These are phyloP conservation scores for Chlorops oryzae DNA, from an alignment of 1,140 invertebrate species.

Conservation along the genomic window DNA sequence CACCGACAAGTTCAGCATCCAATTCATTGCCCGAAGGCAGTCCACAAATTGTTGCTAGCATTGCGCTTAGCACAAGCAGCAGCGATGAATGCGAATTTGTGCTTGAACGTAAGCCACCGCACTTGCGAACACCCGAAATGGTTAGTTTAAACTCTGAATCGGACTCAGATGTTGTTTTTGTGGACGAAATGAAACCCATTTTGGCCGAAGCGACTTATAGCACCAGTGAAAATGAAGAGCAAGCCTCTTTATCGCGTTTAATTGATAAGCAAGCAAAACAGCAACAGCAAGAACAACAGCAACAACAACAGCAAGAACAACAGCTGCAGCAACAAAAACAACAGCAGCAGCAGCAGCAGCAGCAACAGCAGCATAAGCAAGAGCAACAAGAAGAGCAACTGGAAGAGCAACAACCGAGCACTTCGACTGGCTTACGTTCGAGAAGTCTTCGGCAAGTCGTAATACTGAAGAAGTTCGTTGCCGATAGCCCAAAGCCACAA, in stretches of 20 bases:
- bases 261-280: too few relatives aligned
- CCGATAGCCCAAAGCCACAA: too few relatives aligned
- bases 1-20: neutral
- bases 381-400: neutral
- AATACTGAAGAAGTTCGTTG: too few relatives aligned
- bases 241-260: too few relatives aligned
- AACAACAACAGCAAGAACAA: neutral
- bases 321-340: neutral
- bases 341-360: slow-evolving; percentile 5
- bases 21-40: neutral
- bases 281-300: neutral
- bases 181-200: slow-evolving; percentile 31
- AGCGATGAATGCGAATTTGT: slow-evolving; percentile 44
- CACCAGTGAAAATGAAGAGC: slow-evolving; percentile 8
- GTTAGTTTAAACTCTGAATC: slow-evolving; percentile 53
- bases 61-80: slow-evolving; percentile 15
- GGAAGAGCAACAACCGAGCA: slow-evolving; percentile 22
- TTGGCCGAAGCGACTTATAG: slow-evolving; percentile 7
- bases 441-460: neutral
- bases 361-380: slow-evolving; percentile 1
- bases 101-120: slow-evolving; percentile 51
- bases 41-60: slow-evolving; percentile 4
- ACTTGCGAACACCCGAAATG: slow-evolving; percentile 54
- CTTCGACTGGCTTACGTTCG: slow-evolving; percentile 28
- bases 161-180: slow-evolving; percentile 55